Conservation (phyloP, 1,140 invertebrate species). For the Sycophila sp. region DNA sequence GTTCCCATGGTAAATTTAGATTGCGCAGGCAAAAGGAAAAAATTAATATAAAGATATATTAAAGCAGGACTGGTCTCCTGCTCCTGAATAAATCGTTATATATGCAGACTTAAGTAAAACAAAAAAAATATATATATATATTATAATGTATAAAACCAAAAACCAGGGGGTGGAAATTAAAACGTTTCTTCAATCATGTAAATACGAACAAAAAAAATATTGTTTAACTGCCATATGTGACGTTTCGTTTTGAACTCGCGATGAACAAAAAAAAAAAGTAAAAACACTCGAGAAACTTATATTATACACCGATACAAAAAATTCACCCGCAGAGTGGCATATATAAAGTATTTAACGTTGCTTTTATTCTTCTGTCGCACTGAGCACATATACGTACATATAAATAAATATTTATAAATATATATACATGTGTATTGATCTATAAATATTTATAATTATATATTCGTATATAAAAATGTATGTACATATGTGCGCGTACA, state of each 20-base stretch:
- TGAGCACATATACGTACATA: not conserved
- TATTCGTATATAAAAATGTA: too few relatives aligned
- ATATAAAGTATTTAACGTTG: not conserved
- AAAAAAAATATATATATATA: constrained; percentile 24
- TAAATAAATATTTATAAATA: not conserved
- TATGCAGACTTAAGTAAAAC: too few relatives aligned
- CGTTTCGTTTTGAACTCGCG: constrained; percentile 28
- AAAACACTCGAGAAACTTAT: too few relatives aligned
- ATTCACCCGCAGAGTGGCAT: too few relatives aligned
- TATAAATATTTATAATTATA: too few relatives aligned
- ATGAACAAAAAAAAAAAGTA: constrained; percentile 32
- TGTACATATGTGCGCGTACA: too few relatives aligned
- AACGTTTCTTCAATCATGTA: constrained; percentile 36
- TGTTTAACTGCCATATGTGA: constrained; percentile 23
- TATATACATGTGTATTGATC: too few relatives aligned
- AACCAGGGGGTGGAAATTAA: too few relatives aligned
- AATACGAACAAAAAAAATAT: constrained; percentile 33
- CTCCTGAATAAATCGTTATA: not conserved
- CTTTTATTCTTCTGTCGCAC: not conserved
- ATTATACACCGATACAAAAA: too few relatives aligned
- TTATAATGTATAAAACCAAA: constrained; percentile 40
- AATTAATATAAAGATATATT: not conserved
- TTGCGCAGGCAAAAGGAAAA: not conserved
- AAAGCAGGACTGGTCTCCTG: not conserved
- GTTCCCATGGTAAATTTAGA: not conserved